Base-by-base conservation (phyloP, 1,140 invertebrate species). In the Neocloeon triangulifer region DNA sequence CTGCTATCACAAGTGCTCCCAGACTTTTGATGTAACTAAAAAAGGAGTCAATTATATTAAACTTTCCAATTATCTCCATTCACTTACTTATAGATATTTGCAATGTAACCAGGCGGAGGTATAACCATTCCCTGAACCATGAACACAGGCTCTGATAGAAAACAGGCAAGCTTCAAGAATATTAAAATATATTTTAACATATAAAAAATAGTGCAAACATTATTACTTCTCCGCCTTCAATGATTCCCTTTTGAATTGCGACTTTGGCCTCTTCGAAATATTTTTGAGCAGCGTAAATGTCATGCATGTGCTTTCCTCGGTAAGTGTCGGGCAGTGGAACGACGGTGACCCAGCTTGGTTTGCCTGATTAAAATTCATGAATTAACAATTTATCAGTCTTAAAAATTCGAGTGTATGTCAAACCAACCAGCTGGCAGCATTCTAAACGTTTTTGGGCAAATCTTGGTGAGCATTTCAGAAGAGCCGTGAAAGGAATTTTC, bases 401-500 rank as follows among this genome's bases (percentile, higher is more conserved):
- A 18, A 3, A 9, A 2, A 30, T 20, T 8, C 18, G 5, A 22
- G 18, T 9, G 23, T 30, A 9, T 30, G 5, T 20, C 13, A 52
- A 16, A 29, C 37, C 61, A 48, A 15, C 45, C 42, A 18, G 49
- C 41, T 9, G 40, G 39, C 16, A 21, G 13, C 35, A 53, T 47
- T 36, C 56, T 50, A 38, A 64, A 64, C 41, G 68, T 65, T 36
- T 60, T 62, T 6, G 68, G 64, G 40, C 62, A 68, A 29, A 73
- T 55, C 33, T 63, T 55, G 33, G 64, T 60, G 4, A 58, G 49
- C 1, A 51, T 51, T 10, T 51, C 49, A 3, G 67, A 39, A 44
- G 66, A 60, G 18, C 68, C 68, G 47, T 72, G 69, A 46, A 71
- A 72, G 1, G 66, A 62, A 40, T 63, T 54, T 27, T 72, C 66